phyloP scores from a whole-genome alignment of 2,113 vertebrate species.

The Hoplias malabaricus region DNA sequence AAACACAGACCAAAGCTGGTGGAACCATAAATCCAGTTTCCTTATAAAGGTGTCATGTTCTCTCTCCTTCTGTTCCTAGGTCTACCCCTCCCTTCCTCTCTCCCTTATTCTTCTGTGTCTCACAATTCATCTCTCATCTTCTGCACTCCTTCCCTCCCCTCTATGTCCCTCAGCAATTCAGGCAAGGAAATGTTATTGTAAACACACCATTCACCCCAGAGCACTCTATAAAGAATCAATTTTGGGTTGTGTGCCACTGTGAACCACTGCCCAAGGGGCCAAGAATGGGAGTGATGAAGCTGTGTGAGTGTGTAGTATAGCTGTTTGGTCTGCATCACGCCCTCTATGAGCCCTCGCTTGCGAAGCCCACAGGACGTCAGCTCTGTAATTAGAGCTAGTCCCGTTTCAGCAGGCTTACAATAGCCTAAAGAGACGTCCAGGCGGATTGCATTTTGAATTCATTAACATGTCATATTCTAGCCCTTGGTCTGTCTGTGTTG shows the following conservation, averaged over 20 bases:
- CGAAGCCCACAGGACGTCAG: slow-evolving; percentile 32
- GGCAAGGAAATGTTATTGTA: slow-evolving; percentile 60
- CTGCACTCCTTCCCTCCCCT: neutral
- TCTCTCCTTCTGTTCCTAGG: neutral
- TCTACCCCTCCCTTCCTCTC: neutral
- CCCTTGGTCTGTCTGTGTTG: neutral
- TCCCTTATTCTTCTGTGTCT: neutral
- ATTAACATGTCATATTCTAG: slow-evolving; percentile 50
- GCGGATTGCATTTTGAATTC: slow-evolving; percentile 46
- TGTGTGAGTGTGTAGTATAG: slow-evolving; percentile 15
- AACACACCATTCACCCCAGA: slow-evolving; percentile 57
- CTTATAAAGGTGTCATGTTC: slow-evolving; percentile 32
- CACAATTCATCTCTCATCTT: neutral
- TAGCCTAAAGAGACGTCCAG: slow-evolving; percentile 36
- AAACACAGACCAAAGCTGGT: neutral
- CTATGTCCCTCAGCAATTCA: slow-evolving; percentile 42
- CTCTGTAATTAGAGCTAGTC: slow-evolving; percentile 49
- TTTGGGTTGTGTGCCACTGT: slow-evolving; percentile 40
- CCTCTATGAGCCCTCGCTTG: slow-evolving; percentile 19
- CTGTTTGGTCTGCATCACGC: neutral
- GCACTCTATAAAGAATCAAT: slow-evolving; percentile 63
- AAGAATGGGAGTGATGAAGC: neutral
- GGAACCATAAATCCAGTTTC: slow-evolving; percentile 24
- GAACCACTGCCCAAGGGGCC: slow-evolving; percentile 54
- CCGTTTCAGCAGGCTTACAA: slow-evolving; percentile 40